Evolutionary conservation across 2,888 invertebrate genomes (phyloP), one percentile per base, ranked within the genome.

Genomic region (Rhorus exstirpatorius): DNA sequence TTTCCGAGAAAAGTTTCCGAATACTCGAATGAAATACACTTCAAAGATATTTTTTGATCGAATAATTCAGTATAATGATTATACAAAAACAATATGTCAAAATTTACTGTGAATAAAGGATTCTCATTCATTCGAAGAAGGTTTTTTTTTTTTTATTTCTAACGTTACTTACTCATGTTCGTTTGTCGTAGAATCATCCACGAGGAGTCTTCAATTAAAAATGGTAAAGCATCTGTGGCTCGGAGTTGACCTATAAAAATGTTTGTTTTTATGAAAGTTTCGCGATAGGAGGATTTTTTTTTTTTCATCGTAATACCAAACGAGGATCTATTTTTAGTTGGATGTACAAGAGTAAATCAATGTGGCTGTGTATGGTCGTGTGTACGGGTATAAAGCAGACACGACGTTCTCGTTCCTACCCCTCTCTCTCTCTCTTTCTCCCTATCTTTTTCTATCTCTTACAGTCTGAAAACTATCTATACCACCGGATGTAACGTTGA

Each of bases 401-500:
- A 38, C 41, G 38, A 4, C 44, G 61, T 44, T n/a, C 44, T 19
- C 53, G 26, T 55, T 14, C 31, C 35, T 51, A 12, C 19, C 35
- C 14, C 31, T 17, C 41, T 61, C 19, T 51, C 35, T 61, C 44
- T 24, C 31, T 53, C 51, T 21, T 38, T 61, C 17, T 61, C 63
- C 63, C 55, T 53, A 65, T 68, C 72, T 78, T n/a, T n/a, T n/a
- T n/a, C 74, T 83, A 53, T 61, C 51, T 24, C 44, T 46, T 19
- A 14, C 19, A 60, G 58, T 63, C 49, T 46, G 55, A 78, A 78
- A 46, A 63, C 70, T 63, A n/a, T n/a, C n/a, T n/a, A n/a, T n/a
- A 75, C 65, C 49, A 67, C 68, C 84, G 61, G 84, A 86, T 71
- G 83, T 86, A 84, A 87, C 84, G 86, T 84, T 86, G 83, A 85